Evolutionary conservation across 2,113 vertebrate species (phyloP).

Genomic region (Tyrannus savana): DNA sequence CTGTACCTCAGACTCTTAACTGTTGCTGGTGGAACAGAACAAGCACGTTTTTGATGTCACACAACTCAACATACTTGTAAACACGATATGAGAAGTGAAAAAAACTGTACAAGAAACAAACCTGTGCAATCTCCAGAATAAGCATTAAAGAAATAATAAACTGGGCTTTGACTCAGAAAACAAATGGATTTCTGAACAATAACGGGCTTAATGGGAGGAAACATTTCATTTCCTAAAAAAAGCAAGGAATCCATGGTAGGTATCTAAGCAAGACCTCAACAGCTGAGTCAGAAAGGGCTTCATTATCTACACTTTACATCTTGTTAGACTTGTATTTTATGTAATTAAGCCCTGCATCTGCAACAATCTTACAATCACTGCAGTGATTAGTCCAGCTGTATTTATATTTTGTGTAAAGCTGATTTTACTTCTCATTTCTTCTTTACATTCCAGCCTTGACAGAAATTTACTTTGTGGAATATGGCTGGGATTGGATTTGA

Average conservation of each 20-base stretch:
- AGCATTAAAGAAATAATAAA: not conserved
- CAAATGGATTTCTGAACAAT: constrained; percentile 12
- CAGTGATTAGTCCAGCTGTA: constrained; percentile 65
- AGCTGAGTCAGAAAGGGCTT: constrained; percentile 35
- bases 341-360: constrained; percentile 50
- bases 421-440: constrained; percentile 33
- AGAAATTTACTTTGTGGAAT: not conserved
- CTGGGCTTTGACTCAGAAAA: not conserved
- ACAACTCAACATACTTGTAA: not conserved
- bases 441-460: not conserved
- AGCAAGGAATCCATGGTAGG: not conserved
- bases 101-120: not conserved
- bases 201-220: constrained; percentile 15
- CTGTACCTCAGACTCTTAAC: not conserved
- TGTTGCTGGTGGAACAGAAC: not conserved
- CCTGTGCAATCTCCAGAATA: not conserved
- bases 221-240: constrained; percentile 45
- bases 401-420: constrained; percentile 44
- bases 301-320: constrained; percentile 8
- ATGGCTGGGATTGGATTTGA: not conserved
- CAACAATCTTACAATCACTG: constrained; percentile 35
- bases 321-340: not conserved
- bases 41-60: not conserved
- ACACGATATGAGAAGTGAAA: not conserved
- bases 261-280: not conserved